phyloP scores from a whole-genome alignment of 2,113 vertebrate genomes.

The Lynx canadensis region DNA sequence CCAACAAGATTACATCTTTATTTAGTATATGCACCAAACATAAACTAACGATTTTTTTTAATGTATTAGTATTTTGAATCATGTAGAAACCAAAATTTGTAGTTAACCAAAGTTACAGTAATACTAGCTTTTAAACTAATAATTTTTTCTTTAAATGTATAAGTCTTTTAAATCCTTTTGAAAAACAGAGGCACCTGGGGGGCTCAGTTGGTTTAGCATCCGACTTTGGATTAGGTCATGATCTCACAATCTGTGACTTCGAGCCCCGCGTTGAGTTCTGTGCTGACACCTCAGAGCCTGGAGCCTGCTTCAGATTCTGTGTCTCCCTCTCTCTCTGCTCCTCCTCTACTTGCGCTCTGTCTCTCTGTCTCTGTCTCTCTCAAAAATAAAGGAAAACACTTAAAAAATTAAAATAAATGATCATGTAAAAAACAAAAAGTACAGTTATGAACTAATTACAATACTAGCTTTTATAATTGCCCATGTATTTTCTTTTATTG shows the following conservation, averaged over 20 bases:
- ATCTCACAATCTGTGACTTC: no score
- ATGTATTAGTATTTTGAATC: not conserved
- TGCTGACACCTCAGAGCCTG: no score
- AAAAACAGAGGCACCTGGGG: not conserved
- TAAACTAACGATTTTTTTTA: not conserved
- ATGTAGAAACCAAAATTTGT: not conserved
- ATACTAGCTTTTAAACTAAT: not conserved
- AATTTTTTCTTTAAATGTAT: not conserved
- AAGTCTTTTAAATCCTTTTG: not conserved
- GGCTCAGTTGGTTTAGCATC: no score
- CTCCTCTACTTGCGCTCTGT: no score
- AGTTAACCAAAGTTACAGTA: not conserved
- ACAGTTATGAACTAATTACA: not conserved
- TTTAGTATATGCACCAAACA: not conserved
- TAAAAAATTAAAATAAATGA: not conserved
- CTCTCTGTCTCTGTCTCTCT: no score
- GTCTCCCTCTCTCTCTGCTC: no score
- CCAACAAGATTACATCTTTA: not conserved
- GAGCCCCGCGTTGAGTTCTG: no score
- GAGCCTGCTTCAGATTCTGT: no score
- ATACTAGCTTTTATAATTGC: not conserved
- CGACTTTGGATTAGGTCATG: no score
- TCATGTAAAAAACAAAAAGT: not conserved
- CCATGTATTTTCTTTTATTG: not conserved
- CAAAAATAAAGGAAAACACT: no score